These are phyloP conservation scores for Catalaphyllia jardinei DNA, from an alignment of 64 coral and sea anemone genomes.

Conservation along the genomic window DNA sequence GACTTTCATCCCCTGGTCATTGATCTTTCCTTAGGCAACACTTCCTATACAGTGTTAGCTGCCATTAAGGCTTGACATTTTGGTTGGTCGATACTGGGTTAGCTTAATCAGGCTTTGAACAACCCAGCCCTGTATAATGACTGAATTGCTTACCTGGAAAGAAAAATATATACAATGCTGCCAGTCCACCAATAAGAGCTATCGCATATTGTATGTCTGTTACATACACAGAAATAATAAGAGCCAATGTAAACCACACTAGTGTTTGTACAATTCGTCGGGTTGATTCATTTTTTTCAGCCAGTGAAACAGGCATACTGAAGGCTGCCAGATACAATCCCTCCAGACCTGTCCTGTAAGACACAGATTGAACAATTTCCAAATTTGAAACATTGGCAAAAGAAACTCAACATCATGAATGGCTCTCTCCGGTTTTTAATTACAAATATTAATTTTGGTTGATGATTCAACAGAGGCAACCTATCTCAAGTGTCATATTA, in stretches of 20 bases:
- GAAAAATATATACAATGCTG: constrained; percentile 49
- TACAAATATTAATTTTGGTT: too few species aligned
- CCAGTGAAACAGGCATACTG: constrained; percentile 12
- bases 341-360: constrained; percentile 29
- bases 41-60: too few species aligned
- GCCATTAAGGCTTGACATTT: too few species aligned
- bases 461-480: too few species aligned
- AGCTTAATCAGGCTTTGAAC: too few species aligned
- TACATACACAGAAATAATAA: constrained; percentile 8
- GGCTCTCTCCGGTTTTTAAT: too few species aligned
- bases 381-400: too few species aligned
- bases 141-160: constrained; percentile 14
- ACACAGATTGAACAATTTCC: not conserved
- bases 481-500: too few species aligned
- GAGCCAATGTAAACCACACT: constrained; percentile 15
- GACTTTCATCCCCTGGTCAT: too few species aligned
- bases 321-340: constrained; percentile 32
- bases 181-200: constrained; percentile 38
- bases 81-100: too few species aligned
- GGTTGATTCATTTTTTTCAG: constrained; percentile 26
- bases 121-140: not conserved
- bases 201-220: constrained; percentile 28
- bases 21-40: too few species aligned
- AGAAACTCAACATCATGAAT: too few species aligned
- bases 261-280: constrained; percentile 30